A percentile compares a stretch with the other conserved stretches of the same genome.
Evolutionary conservation across 2,113 vertebrate genomes (phyloP).

Genomic region (Ceyx margarethae): DNA sequence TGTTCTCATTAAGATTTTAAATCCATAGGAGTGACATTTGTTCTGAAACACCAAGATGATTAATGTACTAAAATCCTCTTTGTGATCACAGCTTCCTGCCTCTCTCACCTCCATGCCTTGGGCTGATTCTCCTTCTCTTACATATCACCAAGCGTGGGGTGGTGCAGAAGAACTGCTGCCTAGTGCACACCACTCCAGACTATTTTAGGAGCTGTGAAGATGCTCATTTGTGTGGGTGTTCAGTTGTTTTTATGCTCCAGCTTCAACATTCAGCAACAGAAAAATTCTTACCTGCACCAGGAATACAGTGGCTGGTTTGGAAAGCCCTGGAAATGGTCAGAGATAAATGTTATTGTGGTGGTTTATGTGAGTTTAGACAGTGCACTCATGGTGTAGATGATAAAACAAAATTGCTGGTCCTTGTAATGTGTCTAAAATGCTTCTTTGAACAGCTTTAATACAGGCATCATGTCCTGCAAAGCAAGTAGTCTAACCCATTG

Average conservation of each 20-base stretch:
- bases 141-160: accelerated
- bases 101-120: not conserved
- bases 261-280: not conserved
- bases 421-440: not conserved
- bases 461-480: not conserved
- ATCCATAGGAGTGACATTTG: not conserved
- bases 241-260: not conserved
- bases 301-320: not conserved
- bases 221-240: not conserved
- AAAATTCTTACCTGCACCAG: not conserved
- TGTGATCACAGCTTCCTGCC: not conserved
- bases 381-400: not conserved
- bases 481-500: not conserved
- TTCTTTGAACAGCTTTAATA: not conserved
- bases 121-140: not conserved
- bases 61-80: not conserved
- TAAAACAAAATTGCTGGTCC: not conserved
- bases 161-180: not conserved
- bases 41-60: conserved; percentile 3
- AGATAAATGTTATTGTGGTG: not conserved
- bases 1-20: not conserved
- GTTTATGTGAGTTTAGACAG: not conserved
- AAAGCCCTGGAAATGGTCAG: not conserved
- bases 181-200: not conserved
- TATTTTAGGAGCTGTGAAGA: not conserved